Percentiles rank a stretch among this genome's conserved stretches.
Conservation (phyloP, 2,888 invertebrate genomes). For the Tetrapedia diversipes region DNA sequence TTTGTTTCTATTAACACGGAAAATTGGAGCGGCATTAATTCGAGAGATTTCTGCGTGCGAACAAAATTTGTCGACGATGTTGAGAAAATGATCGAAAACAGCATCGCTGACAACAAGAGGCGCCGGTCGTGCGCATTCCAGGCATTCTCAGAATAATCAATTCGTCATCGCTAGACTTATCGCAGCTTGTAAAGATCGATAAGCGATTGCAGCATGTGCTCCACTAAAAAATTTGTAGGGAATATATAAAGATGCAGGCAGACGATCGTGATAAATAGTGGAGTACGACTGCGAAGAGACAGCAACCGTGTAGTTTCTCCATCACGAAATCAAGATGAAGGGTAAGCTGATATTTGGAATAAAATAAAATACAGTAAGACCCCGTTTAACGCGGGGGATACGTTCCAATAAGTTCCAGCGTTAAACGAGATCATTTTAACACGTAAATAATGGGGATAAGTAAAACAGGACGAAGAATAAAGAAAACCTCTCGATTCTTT, state of each 20-base stretch:
- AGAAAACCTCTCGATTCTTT: too few relatives aligned
- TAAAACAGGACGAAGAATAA: too few relatives aligned
- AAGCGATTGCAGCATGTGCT: background rate
- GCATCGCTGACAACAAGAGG: background rate
- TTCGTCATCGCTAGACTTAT: background rate
- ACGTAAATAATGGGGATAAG: too few relatives aligned
- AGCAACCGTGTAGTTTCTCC: too few relatives aligned
- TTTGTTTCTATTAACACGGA: too few relatives aligned
- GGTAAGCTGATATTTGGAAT: too few relatives aligned
- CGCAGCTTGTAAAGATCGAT: background rate
- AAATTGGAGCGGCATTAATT: too few relatives aligned
- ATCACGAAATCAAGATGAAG: background rate
- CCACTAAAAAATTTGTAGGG: background rate
- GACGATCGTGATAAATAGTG: background rate
- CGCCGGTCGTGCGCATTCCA: background rate
- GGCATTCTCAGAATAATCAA: background rate
- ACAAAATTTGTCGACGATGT: background rate
- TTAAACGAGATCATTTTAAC: too few relatives aligned
- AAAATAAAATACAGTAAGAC: too few relatives aligned
- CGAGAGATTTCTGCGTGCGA: too few relatives aligned
- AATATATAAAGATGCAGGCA: constrained; percentile 1
- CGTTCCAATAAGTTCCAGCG: too few relatives aligned
- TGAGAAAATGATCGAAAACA: background rate
- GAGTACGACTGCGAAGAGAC: background rate
- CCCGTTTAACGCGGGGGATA: too few relatives aligned